Base-by-base conservation (phyloP, 2,113 vertebrate species). In the Aramus guarauna region DNA sequence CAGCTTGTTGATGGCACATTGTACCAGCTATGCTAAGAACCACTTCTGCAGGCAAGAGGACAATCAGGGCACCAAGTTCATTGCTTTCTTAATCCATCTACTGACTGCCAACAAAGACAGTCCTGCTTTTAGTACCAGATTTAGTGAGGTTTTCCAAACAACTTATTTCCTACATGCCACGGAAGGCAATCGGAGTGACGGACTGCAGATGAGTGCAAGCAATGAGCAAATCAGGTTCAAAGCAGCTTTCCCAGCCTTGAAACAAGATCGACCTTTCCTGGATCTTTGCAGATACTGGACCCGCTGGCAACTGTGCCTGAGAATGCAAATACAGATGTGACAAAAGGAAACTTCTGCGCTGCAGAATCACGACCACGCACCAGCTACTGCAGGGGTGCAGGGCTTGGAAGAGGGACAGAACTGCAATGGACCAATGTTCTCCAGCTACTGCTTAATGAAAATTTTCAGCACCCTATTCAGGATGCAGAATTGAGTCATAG, bases 331-430 rank as follows among this genome's bases (percentile, higher is more conserved):
- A 34, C 3, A 79, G n/a, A 7, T 30, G 15, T n/a, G 37, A 41
- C 17, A 53, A 58, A 68, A 85, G 66, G 58, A 50, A 48, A 82
- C 7, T 26, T 63, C n/a, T 34, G 50, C 1, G 1, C 45, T n/a
- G 37, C 41, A 87, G 64, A 75, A 53, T 30, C 76, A 39, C 2
- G 3, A 5, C 14, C 32, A 30, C 0, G 0, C 24, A 68, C 4
- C 34, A 34, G 48, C n/a, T 53, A 2, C 56, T 43, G n/a, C 47
- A 91, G 29, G 36, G 53, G 29, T 3, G 1, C 48, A 53, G 66
- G 48, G 26, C 53, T 62, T 12, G 5, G 21, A 89, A 76, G 11
- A 83, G 8, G 24, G 15, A 78, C 48, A 37, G 39, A 89, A 37
- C 55, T 68, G 26, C n/a, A 84, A 9, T 16, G 32, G 19, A 41